Evolutionary conservation across 2,113 vertebrate genomes (phyloP), one percentile per base, ranked within the genome.

Genomic region (Triplophysa rosa): DNA sequence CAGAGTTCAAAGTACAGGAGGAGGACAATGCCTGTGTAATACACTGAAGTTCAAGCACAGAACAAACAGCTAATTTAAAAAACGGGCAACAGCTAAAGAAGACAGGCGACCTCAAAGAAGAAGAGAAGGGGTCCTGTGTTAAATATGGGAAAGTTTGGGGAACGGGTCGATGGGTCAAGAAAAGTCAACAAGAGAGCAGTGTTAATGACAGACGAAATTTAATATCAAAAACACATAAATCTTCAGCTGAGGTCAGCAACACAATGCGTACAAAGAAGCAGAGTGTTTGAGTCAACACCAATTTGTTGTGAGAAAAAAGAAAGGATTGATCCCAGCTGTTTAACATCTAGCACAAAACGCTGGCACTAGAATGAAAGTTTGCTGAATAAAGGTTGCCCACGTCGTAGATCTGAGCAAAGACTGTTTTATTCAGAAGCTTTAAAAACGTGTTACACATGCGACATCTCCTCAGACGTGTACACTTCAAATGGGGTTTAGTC

Each of bases 141-240:
- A 95, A 96, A 97, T 95, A 97, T 95, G 95, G 95, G 94, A 96
- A 95, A 94, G 93, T 94, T 95, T 92, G 89, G 93, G 93, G 90
- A 94, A 90, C 86, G 86, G 93, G 93, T 93, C 92, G 83, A 14
- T 45, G 45, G 96, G 96, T 97, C 95, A 96, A 93, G 94, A 93
- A 96, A 98, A 97, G 97, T 97, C 97, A 99, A 98, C 96, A 98
- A 94, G 95, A 94, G 94, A 92, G 90, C 93, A 94, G 94, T 92
- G 91, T 93, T 95, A 93, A 96, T 93, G 93, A 95, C 85, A 94
- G 93, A 94, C 95, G 93, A 94, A 96, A 95, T 96, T 95, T 96
- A 91, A 96, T 97, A 98, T 99, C 91, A 98, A 98, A 98, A 97
- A 96, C 94, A 94, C 95, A 97, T 99, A 99, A 97, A 98, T 99